phyloP scores from a whole-genome alignment of 2,888 invertebrate species.

The Apamea epomidion region DNA sequence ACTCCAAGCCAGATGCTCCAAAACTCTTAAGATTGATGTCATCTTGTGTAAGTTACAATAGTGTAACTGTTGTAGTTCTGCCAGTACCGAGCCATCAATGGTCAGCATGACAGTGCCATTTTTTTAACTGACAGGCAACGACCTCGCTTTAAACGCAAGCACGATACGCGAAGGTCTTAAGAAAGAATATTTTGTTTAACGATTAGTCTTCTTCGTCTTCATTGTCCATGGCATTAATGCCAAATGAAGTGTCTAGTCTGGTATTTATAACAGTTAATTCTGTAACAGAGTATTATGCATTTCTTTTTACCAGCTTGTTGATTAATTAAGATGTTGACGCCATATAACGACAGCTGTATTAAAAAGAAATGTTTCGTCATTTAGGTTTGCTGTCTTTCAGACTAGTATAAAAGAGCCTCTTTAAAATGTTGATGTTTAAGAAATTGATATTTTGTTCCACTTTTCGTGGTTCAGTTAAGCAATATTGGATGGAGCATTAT shows the following conservation, averaged over 20 bases:
- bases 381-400: neutral
- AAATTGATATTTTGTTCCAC: conserved; percentile 57
- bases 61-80: conserved; percentile 80
- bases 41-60: conserved; percentile 71
- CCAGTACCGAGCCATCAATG: conserved; percentile 81
- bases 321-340: conserved; percentile 45
- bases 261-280: conserved; percentile 77
- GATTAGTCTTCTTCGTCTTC: conserved; percentile 74
- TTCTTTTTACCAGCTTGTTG: conserved; percentile 55
- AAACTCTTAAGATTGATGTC: conserved; percentile 41
- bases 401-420: conserved; percentile 15
- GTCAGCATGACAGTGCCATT: conserved; percentile 78
- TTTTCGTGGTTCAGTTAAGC: conserved; percentile 31
- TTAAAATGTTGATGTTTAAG: conserved; percentile 34
- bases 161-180: conserved; percentile 74
- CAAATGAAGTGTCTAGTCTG: conserved; percentile 83
- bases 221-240: conserved; percentile 83
- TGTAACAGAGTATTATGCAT: conserved; percentile 63
- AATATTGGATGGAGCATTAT: conserved; percentile 36
- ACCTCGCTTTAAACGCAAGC: conserved; percentile 75
- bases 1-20: conserved; percentile 15
- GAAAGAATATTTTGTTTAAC: conserved; percentile 70
- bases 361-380: conserved; percentile 21
- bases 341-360: conserved; percentile 1
- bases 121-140: conserved; percentile 80